Base-by-base conservation (phyloP, 2,113 vertebrate genomes). In the Falco punctatus region DNA sequence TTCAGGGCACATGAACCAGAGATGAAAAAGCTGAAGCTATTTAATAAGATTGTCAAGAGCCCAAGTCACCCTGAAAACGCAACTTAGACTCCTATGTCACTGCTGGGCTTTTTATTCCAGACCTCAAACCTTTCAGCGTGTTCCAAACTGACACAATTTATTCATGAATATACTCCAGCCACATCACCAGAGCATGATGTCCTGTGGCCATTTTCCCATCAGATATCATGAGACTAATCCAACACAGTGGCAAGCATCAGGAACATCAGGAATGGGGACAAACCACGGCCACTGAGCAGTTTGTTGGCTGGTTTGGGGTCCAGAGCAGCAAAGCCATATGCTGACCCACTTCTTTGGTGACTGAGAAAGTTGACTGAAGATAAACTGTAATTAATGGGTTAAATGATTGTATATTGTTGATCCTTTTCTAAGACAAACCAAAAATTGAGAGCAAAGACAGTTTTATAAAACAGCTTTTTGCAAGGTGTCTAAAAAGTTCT, bases 181-280 rank as follows among this genome's bases (percentile, higher is more conserved):
- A 61, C 18, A 27, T 38, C 57, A 21, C 22, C 0, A 0, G 27
- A 26, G 13, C 27, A 18, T 1, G 49, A 32, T 21, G 32, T n/a
- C 27, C 51, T 48, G 44, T 19, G 32, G 42, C 19, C 44, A 20
- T 19, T 54, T 49, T 35, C 18, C 55, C 51, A 59, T 22, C 42
- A 64, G 55, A 73, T 28, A 27, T 5, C 20, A 5, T 5, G 14
- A 35, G 44, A 22, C 13, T 16, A 48, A 48, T 15, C 44, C 21
- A 28, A 28, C 18, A 6, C 0, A 10, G 26, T 6, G 22, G 38
- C 19, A 46, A 74, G 21, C 61, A 58, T 3, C 66, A 62, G 55
- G 23, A 33, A 66, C 38, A 40, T 13, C 26, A 2, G 11, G 24
- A 33, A 84, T 1, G 21, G 55, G 27, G 30, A n/a, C 38, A 72